Evolutionary conservation across 2,888 invertebrate species (phyloP), one percentile per base, ranked within the genome.

Genomic region (Caenorhabditis sp.): DNA sequence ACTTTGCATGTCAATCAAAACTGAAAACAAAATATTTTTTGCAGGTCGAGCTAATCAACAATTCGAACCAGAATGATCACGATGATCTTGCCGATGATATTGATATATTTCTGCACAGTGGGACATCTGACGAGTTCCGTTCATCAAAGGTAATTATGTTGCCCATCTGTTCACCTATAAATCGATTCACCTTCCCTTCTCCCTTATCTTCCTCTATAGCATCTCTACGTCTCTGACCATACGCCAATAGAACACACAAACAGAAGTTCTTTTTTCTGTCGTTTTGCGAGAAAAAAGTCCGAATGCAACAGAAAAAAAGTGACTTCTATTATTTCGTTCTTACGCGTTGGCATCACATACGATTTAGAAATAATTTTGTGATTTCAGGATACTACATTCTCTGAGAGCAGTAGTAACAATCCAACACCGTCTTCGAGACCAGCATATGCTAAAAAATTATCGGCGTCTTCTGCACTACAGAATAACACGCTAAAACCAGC

Each of bases 11-110:
- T n/a, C n/a, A n/a, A n/a, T 31, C 31, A 31, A 10, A 31, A 31
- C 10, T 10, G n/a, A 7, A 31, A 31, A 31, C 31, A 31, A 31
- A 31, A 31, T 10, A 31, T 31, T 31, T n/a, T 59, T 49, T 68
- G n/a, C 64, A 72, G 72, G 72, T 72, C 1, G 72, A 72, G 20
- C 43, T 72, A 26, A 72, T 72, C 17, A 72, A 72, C 56, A 53
- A 63, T 20, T 20, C 54, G 4, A 72, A 65, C n/a, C 57, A 63
- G 1, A 23, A 54, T 5, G 59, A 63, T 10, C 25, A 57, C 12
- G 64, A 64, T 53, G 62, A 62, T 20, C 17, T 59, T 4, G n/a
- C 43, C 12, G 68, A 72, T 49, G 68, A 54, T 1, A 62, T 72
- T 23, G 65, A 72, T 43, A 67, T 72, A 8, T 72, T 68, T 23